Evolutionary conservation across 1,140 invertebrate genomes (phyloP).

Genomic region (Calephelis nemesis): DNA sequence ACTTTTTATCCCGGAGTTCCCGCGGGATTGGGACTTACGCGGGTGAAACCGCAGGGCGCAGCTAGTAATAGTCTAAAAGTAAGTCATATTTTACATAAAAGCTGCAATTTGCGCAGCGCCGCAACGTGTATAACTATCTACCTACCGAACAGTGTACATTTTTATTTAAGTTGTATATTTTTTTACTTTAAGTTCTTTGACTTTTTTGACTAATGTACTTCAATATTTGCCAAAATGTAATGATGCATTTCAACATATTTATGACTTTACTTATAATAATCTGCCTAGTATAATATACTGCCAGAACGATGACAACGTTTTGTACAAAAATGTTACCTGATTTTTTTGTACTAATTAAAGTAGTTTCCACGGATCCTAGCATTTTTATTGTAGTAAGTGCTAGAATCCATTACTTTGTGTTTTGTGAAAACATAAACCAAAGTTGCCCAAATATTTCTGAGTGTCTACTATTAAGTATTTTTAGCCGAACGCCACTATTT

Average conservation of each 20-base stretch:
- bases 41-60: too few relatives aligned
- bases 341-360: conserved; percentile 40
- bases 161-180: conserved; percentile 3
- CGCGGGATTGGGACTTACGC: too few relatives aligned
- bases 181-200: background rate
- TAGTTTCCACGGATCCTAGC: conserved; percentile 12
- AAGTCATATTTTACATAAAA: too few relatives aligned
- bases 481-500: too few relatives aligned
- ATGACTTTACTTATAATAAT: conserved; percentile 25
- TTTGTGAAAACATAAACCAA: too few relatives aligned
- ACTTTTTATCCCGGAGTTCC: too few relatives aligned
- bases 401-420: conserved; percentile 33
- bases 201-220: background rate
- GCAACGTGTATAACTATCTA: background rate
- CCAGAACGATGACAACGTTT: conserved; percentile 36
- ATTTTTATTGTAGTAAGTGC: conserved; percentile 43
- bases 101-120: too few relatives aligned
- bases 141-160: background rate
- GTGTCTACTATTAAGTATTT: too few relatives aligned
- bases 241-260: background rate
- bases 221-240: conserved; percentile 5
- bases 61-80: too few relatives aligned
- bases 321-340: conserved; percentile 74
- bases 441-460: too few relatives aligned
- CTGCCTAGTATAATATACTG: conserved; percentile 34